Base-by-base conservation (phyloP, 2,113 vertebrate species). In the Entosphenus tridentatus region DNA sequence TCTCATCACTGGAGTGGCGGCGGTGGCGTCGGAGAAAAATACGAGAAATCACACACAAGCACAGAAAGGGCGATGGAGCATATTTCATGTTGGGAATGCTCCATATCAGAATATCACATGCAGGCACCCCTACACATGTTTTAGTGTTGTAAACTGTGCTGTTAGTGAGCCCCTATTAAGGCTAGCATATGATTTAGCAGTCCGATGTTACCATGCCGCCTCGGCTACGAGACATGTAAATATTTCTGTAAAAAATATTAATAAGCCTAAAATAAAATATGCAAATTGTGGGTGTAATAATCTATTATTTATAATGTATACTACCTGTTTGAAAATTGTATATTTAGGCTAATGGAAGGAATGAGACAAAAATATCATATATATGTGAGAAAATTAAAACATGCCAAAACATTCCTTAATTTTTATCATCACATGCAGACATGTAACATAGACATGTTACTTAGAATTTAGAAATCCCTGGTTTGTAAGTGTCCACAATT, bases 1-100 rank as follows among this genome's bases (percentile, higher is more conserved):
- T 91, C 79, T 98, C 93, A 79, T 98, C 90, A 77, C 93, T 98
- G 80, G 69, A 78, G n/a, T 21, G 10, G 11, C 21, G 9, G 9
- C 8, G 62, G 10, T 21, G 21, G 21, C 62, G 21, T 9, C 62
- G 21, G 9, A 21, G 21, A 65, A 62, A 14, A 62, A 8, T 16
- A 65, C 21, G 21, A 65, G n/a, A 2, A 16, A 16, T n/a, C n/a
- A 16, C 21, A 65, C 62, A 65, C 10, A n/a, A n/a, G 58, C 21
- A 16, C 62, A 16, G 62, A 21, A 16, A 16, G 62, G 62, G 62
- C n/a, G 8, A 11, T n/a, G 10, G 8, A 62, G 5, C 58, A 62
- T 62, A 62, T 17, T 14, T 62, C 2, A 62, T 14, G 13, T 62
- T 62, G 16, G 58, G 3, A 17, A 14, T 62, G 3, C 58, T 8